These are phyloP conservation scores for Plagodis pulveraria DNA, from an alignment of 2,888 invertebrate species.

Conservation along the genomic window DNA sequence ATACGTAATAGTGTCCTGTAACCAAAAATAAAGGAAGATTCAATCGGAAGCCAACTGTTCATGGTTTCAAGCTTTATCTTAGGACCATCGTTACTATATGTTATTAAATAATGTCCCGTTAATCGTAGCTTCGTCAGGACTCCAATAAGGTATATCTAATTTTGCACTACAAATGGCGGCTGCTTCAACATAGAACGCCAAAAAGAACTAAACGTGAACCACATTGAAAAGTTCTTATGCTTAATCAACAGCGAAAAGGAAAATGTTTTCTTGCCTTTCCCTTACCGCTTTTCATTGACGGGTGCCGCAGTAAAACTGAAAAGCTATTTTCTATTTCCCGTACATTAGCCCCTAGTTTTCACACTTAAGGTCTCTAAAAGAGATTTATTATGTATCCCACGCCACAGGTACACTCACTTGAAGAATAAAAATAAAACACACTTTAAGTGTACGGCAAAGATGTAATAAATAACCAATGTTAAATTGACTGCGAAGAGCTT, in stretches of 20 bases:
- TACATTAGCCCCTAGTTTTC: slow-evolving; percentile 64
- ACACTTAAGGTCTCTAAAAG: slow-evolving; percentile 60
- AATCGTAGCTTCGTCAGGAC: too few relatives aligned
- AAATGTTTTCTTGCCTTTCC: slow-evolving; percentile 6
- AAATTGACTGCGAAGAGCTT: slow-evolving; percentile 80
- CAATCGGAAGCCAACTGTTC: too few relatives aligned
- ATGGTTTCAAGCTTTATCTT: too few relatives aligned
- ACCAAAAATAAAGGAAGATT: too few relatives aligned
- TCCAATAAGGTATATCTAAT: too few relatives aligned
- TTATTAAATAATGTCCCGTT: too few relatives aligned
- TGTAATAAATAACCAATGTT: slow-evolving; percentile 79
- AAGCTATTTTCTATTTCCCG: slow-evolving; percentile 54
- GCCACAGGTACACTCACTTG: slow-evolving; percentile 56
- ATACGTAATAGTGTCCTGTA: too few relatives aligned
- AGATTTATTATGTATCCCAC: slow-evolving; percentile 60
- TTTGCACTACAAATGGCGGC: too few relatives aligned
- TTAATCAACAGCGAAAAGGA: slow-evolving; percentile 5
- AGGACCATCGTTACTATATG: too few relatives aligned
- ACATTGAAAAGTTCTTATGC: slow-evolving; percentile 3
- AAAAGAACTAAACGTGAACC: too few relatives aligned
- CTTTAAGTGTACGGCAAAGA: slow-evolving; percentile 71
- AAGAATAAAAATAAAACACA: slow-evolving; percentile 67
- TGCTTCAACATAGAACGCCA: too few relatives aligned
- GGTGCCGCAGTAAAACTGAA: slow-evolving; percentile 34
- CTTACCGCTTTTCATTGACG: slow-evolving; percentile 18